Evolutionary conservation across 2,888 invertebrate species (phyloP).

Genomic region (Hydrotaea diabolus): DNA sequence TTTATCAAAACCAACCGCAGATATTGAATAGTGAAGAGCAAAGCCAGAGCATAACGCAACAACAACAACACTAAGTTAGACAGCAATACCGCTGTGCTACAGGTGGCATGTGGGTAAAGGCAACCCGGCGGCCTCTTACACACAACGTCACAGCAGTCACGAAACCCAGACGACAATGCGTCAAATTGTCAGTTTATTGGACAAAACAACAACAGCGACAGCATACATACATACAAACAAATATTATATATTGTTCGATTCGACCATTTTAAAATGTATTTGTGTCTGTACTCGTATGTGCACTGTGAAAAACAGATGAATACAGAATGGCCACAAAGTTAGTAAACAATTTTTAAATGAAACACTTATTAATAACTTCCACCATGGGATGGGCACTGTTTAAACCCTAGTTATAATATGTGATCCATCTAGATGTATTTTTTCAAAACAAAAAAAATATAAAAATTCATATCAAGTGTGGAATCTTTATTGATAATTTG

Average conservation of each 20-base stretch:
- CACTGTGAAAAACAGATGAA: too few species aligned
- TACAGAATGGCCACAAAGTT: too few species aligned
- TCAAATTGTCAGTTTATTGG: conserved; percentile 19
- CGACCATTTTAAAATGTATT: neutral
- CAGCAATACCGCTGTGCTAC: neutral
- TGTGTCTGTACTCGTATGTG: too few species aligned
- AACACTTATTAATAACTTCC: too few species aligned
- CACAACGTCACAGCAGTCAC: neutral
- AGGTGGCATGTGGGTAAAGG: conserved; percentile 4
- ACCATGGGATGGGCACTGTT: too few species aligned
- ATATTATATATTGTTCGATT: neutral
- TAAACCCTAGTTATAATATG: too few species aligned
- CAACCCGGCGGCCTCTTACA: neutral
- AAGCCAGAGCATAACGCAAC: neutral
- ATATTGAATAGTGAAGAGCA: conserved; percentile 6
- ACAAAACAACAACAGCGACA: neutral
- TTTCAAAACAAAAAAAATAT: too few species aligned
- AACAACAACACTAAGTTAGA: neutral
- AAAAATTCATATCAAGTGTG: too few species aligned
- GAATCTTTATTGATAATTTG: too few species aligned
- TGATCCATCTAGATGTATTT: too few species aligned
- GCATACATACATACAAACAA: too few species aligned
- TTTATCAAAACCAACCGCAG: conserved; percentile 10
- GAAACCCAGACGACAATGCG: conserved; percentile 4
- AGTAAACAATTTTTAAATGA: too few species aligned